Evolutionary conservation across 2,888 invertebrate genomes (phyloP).

Genomic region (Cheiracanthium punctorium): DNA sequence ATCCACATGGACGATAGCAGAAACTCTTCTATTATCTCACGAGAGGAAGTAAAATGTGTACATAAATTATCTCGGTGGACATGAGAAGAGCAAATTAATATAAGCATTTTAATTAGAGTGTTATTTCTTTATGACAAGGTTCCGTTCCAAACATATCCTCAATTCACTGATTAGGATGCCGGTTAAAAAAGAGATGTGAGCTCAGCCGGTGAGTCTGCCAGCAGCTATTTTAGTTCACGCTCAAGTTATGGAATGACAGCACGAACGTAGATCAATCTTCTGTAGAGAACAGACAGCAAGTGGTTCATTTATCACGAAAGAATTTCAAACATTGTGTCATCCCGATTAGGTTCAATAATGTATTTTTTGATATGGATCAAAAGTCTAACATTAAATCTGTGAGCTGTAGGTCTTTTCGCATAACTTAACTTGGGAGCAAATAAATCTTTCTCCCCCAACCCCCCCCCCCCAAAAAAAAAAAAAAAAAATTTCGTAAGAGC

Average conservation of each 20-base stretch:
- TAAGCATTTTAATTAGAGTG: background rate
- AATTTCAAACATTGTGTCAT: no score
- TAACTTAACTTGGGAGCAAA: no score
- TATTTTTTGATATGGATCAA: no score
- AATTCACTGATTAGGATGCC: background rate
- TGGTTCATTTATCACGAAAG: background rate
- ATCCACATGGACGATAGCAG: background rate
- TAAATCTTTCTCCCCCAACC: no score
- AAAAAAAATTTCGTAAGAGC: no score
- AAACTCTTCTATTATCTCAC: background rate
- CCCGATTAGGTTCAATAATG: no score
- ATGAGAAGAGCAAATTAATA: background rate
- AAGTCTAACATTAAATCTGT: no score
- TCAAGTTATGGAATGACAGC: conserved; percentile 30
- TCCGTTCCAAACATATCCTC: background rate
- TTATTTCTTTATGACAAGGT: background rate
- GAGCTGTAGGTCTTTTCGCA: no score
- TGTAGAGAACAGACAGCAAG: background rate
- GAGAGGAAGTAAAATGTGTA: background rate
- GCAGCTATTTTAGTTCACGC: conserved; percentile 22
- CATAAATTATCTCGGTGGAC: background rate
- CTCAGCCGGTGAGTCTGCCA: conserved; percentile 33
- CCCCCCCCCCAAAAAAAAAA: no score
- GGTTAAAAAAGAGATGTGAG: conserved; percentile 24
- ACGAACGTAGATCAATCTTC: background rate